Base-by-base conservation (phyloP, 2,113 vertebrate genomes). In the Pseudonaja textilis region DNA sequence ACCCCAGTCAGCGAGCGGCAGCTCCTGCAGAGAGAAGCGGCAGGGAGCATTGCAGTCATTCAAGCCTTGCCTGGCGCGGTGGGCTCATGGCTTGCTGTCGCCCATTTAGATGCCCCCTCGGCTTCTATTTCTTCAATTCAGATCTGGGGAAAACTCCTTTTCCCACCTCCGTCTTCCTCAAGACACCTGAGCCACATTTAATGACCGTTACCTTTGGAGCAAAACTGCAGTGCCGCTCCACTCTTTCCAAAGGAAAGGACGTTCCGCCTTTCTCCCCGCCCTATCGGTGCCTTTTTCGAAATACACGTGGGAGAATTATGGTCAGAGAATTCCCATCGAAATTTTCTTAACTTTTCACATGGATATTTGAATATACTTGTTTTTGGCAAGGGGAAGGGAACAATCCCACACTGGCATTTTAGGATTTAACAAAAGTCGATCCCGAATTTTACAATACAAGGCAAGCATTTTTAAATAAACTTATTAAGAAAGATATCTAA, bases 21-120 rank as follows among this genome's bases (percentile, higher is more conserved):
- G 85, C 93, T 94, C 95, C 95, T 95, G 94, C 96, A 92, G 90
- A 86, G 59, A 85, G 81, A 22, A 50, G 5, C 55, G 45, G 20
- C 91, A 90, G 95, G 95, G 95, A 96, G 94, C 95, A 95, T 97
- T 97, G 96, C 96, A 94, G 96, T 95, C 94, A 97, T 96, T 94
- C 96, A 94, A 96, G 90, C 94, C 95, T 94, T 64, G 91, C 93
- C 92, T 91, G 93, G n/a, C 52, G 3, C 89, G 45, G 39, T 87
- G 47, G 87, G 87, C n/a, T 89, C 91, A 88, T 1, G 85, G 85
- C 45, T 55, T 45, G 52, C n/a, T 10, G 50, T 69, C 22, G 86
- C 91, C 47, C 59, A 14, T 87, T 50, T 87, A 55, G 85, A 5
- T 47, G 22, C 29, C 85, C 45, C 85, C 93, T 29, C 52, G 88